Evolutionary conservation across 2,888 invertebrate species (phyloP).

Genomic region (Hipparchia sbordonii): DNA sequence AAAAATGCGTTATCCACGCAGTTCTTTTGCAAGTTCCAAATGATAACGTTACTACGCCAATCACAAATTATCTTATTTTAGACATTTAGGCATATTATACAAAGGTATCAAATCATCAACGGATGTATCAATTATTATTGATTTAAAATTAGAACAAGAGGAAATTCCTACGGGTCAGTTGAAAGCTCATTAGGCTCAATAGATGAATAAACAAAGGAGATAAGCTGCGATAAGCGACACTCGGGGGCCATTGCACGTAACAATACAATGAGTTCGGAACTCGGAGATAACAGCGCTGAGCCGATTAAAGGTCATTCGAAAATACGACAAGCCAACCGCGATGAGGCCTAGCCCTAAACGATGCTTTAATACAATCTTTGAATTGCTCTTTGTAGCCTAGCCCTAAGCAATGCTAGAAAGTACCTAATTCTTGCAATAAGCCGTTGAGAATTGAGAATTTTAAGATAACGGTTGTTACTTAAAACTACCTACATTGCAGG

Average conservation of each 20-base stretch:
- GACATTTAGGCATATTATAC: too few species aligned
- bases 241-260: slow-evolving; percentile 40
- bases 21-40: too few species aligned
- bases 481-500: not conserved
- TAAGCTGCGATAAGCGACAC: not conserved
- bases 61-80: too few species aligned
- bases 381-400: too few species aligned
- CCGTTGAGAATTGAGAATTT: not conserved
- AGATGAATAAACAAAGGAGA: slow-evolving; percentile 2
- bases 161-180: too few species aligned
- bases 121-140: too few species aligned
- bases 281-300: slow-evolving; percentile 50
- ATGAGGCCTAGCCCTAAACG: slow-evolving; percentile 14
- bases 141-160: too few species aligned
- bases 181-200: not conserved
- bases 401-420: too few species aligned
- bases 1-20: too few species aligned
- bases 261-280: slow-evolving; percentile 46
- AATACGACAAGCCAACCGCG: slow-evolving; percentile 29
- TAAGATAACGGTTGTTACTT: not conserved
- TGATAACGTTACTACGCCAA: too few species aligned
- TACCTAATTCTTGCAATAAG: not conserved
- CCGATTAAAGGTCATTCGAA: slow-evolving; percentile 54
- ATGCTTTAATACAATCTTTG: not conserved
- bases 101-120: too few species aligned